Evolutionary conservation across 2,888 invertebrate genomes (phyloP).

Genomic region (Bruchidius siliquastri): DNA sequence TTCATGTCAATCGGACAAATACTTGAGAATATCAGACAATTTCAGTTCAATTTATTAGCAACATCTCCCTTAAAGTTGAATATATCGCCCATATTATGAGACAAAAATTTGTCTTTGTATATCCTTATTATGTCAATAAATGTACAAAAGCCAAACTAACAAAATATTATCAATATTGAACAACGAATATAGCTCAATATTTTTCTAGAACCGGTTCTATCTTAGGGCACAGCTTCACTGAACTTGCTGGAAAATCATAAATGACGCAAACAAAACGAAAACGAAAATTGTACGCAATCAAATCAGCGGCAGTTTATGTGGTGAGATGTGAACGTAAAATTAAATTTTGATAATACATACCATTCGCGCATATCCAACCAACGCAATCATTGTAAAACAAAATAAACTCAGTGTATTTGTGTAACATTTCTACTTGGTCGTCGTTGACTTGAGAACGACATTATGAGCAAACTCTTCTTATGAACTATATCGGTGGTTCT

Average conservation of each 20-base stretch:
- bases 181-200: conserved; percentile 31
- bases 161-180: background rate
- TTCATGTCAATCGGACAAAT: too few relatives aligned
- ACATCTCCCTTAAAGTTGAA: too few relatives aligned
- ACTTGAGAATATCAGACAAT: too few relatives aligned
- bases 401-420: conserved; percentile 48
- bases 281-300: conserved; percentile 8
- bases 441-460: background rate
- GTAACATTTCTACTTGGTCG: conserved; percentile 26
- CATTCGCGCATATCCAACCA: conserved; percentile 49
- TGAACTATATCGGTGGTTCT: too few relatives aligned
- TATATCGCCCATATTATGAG: too few relatives aligned
- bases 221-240: conserved; percentile 44
- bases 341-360: conserved; percentile 44
- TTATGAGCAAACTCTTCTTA: background rate
- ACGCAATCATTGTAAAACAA: conserved; percentile 49
- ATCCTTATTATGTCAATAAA: background rate
- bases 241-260: conserved; percentile 36
- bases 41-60: too few relatives aligned
- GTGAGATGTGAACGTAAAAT: conserved; percentile 22
- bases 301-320: conserved; percentile 16
- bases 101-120: too few relatives aligned
- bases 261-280: conserved; percentile 16
- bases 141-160: background rate
- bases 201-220: conserved; percentile 45